phyloP scores from a whole-genome alignment of 2,113 vertebrate species.

The Aix galericulata region DNA sequence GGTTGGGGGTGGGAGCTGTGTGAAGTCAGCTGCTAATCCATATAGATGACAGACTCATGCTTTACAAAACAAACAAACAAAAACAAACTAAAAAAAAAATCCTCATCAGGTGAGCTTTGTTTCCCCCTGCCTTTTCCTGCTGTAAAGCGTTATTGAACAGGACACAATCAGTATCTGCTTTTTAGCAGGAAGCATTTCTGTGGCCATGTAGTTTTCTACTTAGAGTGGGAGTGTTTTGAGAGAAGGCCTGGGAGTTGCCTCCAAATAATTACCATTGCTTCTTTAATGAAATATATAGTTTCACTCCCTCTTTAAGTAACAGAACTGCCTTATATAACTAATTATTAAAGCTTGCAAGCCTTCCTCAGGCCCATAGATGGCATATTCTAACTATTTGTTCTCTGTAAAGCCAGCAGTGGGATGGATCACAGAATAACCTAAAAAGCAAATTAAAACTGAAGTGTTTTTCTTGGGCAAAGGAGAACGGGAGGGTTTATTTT shows the following conservation, averaged over 20 bases:
- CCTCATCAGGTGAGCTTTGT: not conserved
- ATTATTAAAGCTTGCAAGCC: slow-evolving; percentile 29
- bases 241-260: not conserved
- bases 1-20: not conserved
- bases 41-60: not conserved
- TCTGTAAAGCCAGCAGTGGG: not conserved
- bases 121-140: not conserved
- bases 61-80: not conserved
- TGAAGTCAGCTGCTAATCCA: not conserved
- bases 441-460: slow-evolving; percentile 14
- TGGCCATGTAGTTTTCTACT: not conserved
- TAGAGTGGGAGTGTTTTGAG: slow-evolving; percentile 17
- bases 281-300: slow-evolving; percentile 30
- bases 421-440: not conserved
- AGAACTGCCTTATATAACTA: not conserved
- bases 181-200: not conserved
- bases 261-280: not conserved
- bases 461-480: not conserved
- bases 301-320: not conserved
- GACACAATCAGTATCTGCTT: not conserved
- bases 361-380: slow-evolving; percentile 67
- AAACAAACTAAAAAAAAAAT: not conserved
- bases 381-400: slow-evolving; percentile 53
- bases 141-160: not conserved
- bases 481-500: not conserved